Evolutionary conservation across 2,888 invertebrate genomes (phyloP).

Genomic region (Lycocerus yunnanus): DNA sequence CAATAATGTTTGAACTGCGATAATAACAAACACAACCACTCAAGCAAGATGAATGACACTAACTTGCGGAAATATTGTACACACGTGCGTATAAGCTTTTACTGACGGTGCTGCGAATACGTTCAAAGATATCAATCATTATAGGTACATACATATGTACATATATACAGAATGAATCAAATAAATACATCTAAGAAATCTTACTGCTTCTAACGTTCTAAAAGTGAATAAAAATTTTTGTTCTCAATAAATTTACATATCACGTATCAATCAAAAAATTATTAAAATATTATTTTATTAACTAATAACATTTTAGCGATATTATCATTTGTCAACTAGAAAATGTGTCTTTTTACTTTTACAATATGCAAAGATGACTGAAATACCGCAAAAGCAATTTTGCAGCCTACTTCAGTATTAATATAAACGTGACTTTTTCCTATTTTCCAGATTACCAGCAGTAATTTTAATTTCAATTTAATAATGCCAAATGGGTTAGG

Average conservation of each 20-base stretch:
- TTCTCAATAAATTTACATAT: background rate
- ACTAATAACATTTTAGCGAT: too few species aligned
- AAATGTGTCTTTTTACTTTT: background rate
- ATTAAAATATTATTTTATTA: too few species aligned
- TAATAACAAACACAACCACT: background rate
- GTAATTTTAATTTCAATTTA: background rate
- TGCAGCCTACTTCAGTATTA: too few species aligned
- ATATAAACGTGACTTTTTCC: background rate
- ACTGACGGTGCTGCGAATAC: background rate
- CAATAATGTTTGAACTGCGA: background rate
- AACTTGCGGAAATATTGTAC: background rate
- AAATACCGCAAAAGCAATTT: background rate
- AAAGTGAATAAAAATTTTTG: background rate
- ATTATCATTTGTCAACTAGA: background rate
- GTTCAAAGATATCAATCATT: background rate
- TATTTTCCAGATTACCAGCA: background rate
- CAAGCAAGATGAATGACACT: background rate
- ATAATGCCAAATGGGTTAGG: background rate
- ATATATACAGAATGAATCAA: background rate
- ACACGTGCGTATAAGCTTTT: background rate
- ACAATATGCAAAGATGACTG: background rate
- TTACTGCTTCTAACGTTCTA: background rate
- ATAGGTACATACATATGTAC: background rate
- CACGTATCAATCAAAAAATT: background rate
- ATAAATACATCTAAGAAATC: background rate